phyloP scores from a whole-genome alignment of 2,797 vertebrate genomes.

The Lophius americanus region DNA sequence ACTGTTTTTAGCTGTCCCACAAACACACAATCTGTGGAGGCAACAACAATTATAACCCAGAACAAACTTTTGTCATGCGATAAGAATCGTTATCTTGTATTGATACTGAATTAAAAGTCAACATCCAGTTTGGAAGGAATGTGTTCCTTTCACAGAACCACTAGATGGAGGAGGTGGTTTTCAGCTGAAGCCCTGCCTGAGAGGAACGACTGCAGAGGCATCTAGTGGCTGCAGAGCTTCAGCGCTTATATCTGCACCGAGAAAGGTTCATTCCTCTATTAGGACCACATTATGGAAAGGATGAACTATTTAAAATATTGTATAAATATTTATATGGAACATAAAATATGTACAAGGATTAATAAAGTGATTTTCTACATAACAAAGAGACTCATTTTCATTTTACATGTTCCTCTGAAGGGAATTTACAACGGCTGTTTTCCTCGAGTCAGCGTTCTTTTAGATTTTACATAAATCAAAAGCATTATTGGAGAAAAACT shows the following conservation, averaged over 20 bases:
- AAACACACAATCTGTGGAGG: not conserved
- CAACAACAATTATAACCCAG: no score
- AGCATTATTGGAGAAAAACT: not conserved
- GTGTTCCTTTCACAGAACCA: not conserved
- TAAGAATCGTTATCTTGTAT: not conserved
- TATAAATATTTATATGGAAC: constrained; percentile 78
- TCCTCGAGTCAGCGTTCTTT: constrained; percentile 1
- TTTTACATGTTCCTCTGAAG: no score
- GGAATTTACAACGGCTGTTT: constrained; percentile 12
- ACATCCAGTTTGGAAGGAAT: not conserved
- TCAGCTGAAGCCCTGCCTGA: not conserved
- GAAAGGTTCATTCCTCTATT: not conserved
- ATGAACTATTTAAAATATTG: constrained; percentile 25
- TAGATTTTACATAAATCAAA: constrained; percentile 8
- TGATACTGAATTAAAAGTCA: not conserved
- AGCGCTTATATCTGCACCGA: not conserved
- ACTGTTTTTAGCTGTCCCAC: not conserved
- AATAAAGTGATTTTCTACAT: constrained; percentile 71
- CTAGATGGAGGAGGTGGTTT: constrained; percentile 8
- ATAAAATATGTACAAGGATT: constrained; percentile 61
- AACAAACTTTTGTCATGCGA: not conserved
- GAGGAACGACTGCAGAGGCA: constrained; percentile 52
- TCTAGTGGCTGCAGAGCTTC: constrained; percentile 54
- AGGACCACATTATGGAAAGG: constrained; percentile 2
- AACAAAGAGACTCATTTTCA: no score